phyloP scores from a whole-genome alignment of 2,113 vertebrate genomes.

The Forbesichthys papilliferus region DNA sequence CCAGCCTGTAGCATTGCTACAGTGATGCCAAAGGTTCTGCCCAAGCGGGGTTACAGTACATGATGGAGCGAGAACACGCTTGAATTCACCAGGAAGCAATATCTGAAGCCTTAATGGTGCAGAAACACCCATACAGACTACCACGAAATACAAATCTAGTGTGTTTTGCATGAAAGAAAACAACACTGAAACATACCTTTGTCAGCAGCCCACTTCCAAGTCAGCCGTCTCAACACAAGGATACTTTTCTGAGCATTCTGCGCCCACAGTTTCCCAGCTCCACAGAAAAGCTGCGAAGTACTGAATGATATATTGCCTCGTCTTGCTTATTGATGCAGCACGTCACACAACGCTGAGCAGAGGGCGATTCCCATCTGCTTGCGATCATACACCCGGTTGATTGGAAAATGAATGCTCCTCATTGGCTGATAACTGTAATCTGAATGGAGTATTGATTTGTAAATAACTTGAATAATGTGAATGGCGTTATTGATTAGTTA shows the following conservation, averaged over 20 bases:
- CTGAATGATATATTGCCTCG: background rate
- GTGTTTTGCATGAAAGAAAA: background rate
- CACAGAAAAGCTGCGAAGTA: background rate
- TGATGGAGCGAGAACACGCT: too few relatives aligned
- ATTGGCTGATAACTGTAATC: slow-evolving; percentile 44
- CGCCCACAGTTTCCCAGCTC: background rate
- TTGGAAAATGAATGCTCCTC: slow-evolving; percentile 51
- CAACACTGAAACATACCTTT: too few relatives aligned
- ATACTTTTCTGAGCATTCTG: background rate
- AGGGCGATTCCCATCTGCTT: slow-evolving; percentile 27
- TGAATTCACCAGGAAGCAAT: too few relatives aligned
- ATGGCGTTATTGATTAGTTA: slow-evolving; percentile 55
- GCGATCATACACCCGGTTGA: slow-evolving; percentile 40
- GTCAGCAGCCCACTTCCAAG: background rate
- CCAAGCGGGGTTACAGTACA: too few relatives aligned
- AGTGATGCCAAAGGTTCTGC: too few relatives aligned
- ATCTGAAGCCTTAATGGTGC: too few relatives aligned
- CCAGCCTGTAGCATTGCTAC: too few relatives aligned
- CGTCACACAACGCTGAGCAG: slow-evolving; percentile 18
- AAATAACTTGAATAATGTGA: slow-evolving; percentile 47
- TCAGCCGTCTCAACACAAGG: background rate
- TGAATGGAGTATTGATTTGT: slow-evolving; percentile 54
- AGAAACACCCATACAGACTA: too few relatives aligned
- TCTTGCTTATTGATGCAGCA: slow-evolving; percentile 5
- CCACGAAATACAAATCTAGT: too few relatives aligned